Conservation (phyloP, 1,140 invertebrate species). For the Solenopsis invicta region DNA sequence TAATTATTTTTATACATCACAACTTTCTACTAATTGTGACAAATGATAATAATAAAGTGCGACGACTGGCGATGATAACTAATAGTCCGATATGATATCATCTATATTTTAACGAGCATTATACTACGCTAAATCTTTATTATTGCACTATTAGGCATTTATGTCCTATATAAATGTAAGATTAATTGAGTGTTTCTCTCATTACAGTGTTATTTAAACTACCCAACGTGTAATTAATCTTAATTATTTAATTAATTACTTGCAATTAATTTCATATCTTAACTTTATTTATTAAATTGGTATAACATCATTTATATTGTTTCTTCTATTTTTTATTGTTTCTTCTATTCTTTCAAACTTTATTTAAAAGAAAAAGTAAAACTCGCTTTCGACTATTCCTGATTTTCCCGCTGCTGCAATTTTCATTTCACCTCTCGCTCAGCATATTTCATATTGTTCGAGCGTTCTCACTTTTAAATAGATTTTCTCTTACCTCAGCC, state of each 20-base stretch:
- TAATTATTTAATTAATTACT: background rate
- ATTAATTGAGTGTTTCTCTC: conserved; percentile 15
- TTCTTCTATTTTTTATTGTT: conserved; percentile 2
- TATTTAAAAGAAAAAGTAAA: background rate
- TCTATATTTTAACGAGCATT: conserved; percentile 33
- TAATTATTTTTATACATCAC: conserved; percentile 52
- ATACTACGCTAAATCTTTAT: conserved; percentile 28
- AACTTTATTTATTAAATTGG: background rate
- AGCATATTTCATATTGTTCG: background rate
- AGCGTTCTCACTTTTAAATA: background rate
- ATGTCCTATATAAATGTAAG: background rate
- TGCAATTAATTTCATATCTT: background rate
- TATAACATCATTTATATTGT: background rate
- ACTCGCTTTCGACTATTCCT: background rate
- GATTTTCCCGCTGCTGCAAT: background rate
- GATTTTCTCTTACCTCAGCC: background rate
- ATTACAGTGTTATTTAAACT: background rate
- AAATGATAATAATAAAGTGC: conserved; percentile 39
- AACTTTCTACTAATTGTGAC: conserved; percentile 68
- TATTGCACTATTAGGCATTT: background rate
- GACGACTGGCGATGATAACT: conserved; percentile 29
- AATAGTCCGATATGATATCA: conserved; percentile 26
- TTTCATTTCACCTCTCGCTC: background rate
- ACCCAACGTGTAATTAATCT: conserved; percentile 4
- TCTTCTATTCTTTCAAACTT: background rate